Base-by-base conservation (phyloP, 2,888 invertebrate species). In the Pyralis farinalis region DNA sequence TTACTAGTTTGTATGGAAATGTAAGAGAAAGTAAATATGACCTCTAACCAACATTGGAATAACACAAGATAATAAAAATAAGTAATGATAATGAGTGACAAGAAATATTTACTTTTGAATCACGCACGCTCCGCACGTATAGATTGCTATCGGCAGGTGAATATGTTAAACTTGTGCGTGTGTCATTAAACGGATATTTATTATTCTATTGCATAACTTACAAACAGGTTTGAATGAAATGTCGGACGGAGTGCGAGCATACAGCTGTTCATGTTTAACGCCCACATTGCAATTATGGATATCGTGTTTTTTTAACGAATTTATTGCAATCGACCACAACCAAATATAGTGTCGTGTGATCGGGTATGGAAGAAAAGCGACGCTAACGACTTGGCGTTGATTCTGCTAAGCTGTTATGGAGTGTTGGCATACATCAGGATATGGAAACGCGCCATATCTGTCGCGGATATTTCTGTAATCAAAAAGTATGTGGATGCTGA, bases 191-290 rank as follows among this genome's bases (percentile, higher is more conserved):
- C 64, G 58, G 62, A 70, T 79, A 72, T 53, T 63, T 72, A 73
- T 73, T 71, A 73, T 72, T 75, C 71, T 73, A 69, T 86, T 85
- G 83, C 84, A 79, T 84, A 83, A 82, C 71, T 77, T 71, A 63
- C 16, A 4, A 78, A 84, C 83, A 56, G 74, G 85, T 81, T 80
- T 57, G 60, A 51, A 68, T 74, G 67, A 73, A 81, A 82, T 80
- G 79, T 71, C 83, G 79, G 66, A 54, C 63, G 61, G 16, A 3
- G 16, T 16, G 4, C 71, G 54, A 61, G 58, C 61, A 61, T 65
- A 65, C 76, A 80, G 77, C 80, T 77, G 79, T 77, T 71, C 67
- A 63, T 59, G 57, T 53, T 58, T 4, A 47, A 63, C 75, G 66
- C 69, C 71, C 59, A 67, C 70, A 54, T 55, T 52, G 56, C 69